Base-by-base conservation (phyloP, 2,797 vertebrate genomes). In the Ciconia nigra region DNA sequence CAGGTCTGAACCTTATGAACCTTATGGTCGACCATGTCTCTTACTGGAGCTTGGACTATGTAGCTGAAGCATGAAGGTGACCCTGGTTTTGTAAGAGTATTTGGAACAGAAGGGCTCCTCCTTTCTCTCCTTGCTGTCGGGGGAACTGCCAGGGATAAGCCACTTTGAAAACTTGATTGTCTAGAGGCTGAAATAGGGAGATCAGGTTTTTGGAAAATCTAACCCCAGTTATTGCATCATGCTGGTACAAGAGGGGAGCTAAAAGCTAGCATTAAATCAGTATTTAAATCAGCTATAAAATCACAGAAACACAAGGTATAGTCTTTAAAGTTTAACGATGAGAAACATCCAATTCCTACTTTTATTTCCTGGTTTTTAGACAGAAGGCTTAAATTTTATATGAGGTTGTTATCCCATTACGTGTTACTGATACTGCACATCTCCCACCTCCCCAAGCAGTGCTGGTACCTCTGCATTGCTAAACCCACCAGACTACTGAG, bases 351-450 rank as follows among this genome's bases (percentile, higher is more conserved):
- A 0, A 84, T 94, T 91, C 83, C 21, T 86, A 13, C 55, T 80
- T 96, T 84, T 72, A 74, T 94, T 91, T 92, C 22, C 80, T 82
- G 37, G 9, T 24, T 92, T 47, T 72, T 83, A 46, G 35, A 63
- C n/a, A 81, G 58, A 46, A 61, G 33, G 11, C 25, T 83, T 96
- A 91, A 59, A 72, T 94, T 93, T 96, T 96, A 92, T 87, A 80
- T 54, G 80, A 95, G 74, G 44, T 87, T 90, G 39, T 87, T 92
- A 77, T 89, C 59, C 66, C 49, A 33, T 59, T 95, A 81, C 20
- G 31, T 7, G 5, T 91, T 93, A 92, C 89, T 86, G 37, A 44
- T 95, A 52, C 63, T 66, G 51, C 77, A 62, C 39, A 73, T 83
- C 78, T 71, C 46, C n/a, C 31, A 41, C 41, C 19, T 95, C 62